A percentile compares a stretch with the other conserved stretches of the same genome.
phyloP scores from a whole-genome alignment of 2,113 vertebrate species.

The Saimiri boliviensis region DNA sequence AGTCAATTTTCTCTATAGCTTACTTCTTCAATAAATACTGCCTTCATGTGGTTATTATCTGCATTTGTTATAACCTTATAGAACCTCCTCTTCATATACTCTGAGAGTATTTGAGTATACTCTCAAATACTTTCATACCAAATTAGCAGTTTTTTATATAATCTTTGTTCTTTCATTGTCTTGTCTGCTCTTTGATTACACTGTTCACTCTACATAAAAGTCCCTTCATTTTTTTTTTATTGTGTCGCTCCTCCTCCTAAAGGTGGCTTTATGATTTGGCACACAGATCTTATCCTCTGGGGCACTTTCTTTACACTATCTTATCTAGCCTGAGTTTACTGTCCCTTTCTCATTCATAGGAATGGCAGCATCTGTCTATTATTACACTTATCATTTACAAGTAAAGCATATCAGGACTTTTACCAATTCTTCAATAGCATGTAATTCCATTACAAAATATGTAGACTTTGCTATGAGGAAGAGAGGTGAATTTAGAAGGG shows the following conservation, averaged over 20 bases:
- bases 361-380: neutral
- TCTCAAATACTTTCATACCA: neutral
- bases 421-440: neutral
- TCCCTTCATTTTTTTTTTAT: neutral
- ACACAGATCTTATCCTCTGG: neutral
- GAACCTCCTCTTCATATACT: neutral
- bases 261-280: neutral
- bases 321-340: neutral
- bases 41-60: neutral
- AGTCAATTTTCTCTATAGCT: neutral
- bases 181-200: neutral
- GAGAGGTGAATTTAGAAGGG: neutral
- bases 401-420: neutral
- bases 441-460: neutral
- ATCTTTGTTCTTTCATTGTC: neutral
- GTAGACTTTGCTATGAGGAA: neutral
- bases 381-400: neutral
- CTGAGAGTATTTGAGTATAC: too few species aligned
- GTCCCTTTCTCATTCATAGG: neutral
- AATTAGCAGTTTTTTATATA: neutral
- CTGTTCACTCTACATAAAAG: neutral
- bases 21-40: neutral
- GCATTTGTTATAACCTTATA: neutral
- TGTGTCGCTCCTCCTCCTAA: neutral
- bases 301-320: neutral